Base-by-base conservation (phyloP, 2,113 vertebrate species). In the Corvus cornix region DNA sequence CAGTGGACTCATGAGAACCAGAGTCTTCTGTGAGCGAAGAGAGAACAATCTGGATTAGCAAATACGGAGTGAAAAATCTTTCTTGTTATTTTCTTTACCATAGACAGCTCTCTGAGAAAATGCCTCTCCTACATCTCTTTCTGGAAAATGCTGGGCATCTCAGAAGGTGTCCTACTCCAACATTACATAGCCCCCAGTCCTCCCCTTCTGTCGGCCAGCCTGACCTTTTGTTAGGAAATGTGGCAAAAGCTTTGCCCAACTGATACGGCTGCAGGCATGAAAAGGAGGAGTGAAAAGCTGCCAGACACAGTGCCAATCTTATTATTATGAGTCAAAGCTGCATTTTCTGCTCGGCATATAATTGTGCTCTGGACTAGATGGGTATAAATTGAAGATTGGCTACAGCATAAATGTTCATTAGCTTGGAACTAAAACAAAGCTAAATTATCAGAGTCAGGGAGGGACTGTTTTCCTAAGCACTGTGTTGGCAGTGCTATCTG, bases 401-500 rank as follows among this genome's bases (percentile, higher is more conserved):
- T 90, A 75, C 79, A 93, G 79, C 85, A 88, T 93, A 94, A 93
- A 89, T 88, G 90, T 92, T 96, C 95, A 93, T 96, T 97, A 95
- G 48, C 73, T 81, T 94, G 93, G 95, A 93, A 94, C 68, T 96
- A 84, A 96, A 96, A 95, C 92, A 96, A 96, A 94, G 85, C 93
- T 94, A 77, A 96, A 95, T 90, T 88, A 92, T 93, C 84, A 90
- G 84, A 89, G 90, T 74, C 70, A 37, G 82, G 72, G 90, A 90
- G 78, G 56, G 72, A 91, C 77, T 76, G 56, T 93, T 95, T 96
- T 95, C 81, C 74, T 88, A 63, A 69, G 91, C 64, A 68, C 72
- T 70, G 18, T 85, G 68, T 81, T 97, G 92, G 90, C 92, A 86
- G 41, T 55, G 68, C 68, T 52, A 74, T 84, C 44, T 41, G 60